Evolutionary conservation across 2,797 vertebrate genomes (phyloP).

Genomic region (Falco berigora): DNA sequence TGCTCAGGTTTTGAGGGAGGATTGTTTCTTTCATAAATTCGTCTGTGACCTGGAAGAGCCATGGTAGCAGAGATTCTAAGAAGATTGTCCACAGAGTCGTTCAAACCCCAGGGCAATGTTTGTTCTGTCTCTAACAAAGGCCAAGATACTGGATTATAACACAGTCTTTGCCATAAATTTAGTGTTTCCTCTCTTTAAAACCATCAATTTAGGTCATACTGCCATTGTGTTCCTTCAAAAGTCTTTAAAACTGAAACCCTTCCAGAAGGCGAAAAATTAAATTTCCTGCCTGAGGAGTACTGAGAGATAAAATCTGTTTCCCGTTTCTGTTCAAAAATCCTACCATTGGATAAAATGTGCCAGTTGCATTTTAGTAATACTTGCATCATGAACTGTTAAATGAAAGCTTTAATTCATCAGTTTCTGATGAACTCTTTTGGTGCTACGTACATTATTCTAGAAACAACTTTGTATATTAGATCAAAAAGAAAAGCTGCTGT

Average conservation of each 20-base stretch:
- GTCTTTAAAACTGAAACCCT: neutral
- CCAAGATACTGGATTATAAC: neutral
- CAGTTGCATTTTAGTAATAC: neutral
- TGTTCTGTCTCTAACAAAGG: neutral
- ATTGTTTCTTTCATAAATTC: neutral
- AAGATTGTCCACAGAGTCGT: neutral
- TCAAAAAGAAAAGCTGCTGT: neutral
- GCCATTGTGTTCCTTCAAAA: neutral
- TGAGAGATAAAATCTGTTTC: neutral
- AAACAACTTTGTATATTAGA: neutral
- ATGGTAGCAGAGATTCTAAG: neutral
- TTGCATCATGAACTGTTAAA: neutral
- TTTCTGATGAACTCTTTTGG: neutral
- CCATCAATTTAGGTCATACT: neutral
- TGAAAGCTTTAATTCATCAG: neutral
- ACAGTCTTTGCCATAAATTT: neutral
- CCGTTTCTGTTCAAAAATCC: neutral
- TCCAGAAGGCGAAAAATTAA: neutral
- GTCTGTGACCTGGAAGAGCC: neutral
- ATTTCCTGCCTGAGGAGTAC: slow-evolving; percentile 8
- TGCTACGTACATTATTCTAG: neutral
- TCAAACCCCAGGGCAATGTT: neutral
- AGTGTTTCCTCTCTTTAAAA: slow-evolving; percentile 7
- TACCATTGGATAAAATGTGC: neutral
- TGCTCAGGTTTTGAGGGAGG: neutral